A percentile compares a stretch with the other conserved stretches of the same genome.
phyloP scores from a whole-genome alignment of 2,797 vertebrate genomes.

The Coregonus suidteri region DNA sequence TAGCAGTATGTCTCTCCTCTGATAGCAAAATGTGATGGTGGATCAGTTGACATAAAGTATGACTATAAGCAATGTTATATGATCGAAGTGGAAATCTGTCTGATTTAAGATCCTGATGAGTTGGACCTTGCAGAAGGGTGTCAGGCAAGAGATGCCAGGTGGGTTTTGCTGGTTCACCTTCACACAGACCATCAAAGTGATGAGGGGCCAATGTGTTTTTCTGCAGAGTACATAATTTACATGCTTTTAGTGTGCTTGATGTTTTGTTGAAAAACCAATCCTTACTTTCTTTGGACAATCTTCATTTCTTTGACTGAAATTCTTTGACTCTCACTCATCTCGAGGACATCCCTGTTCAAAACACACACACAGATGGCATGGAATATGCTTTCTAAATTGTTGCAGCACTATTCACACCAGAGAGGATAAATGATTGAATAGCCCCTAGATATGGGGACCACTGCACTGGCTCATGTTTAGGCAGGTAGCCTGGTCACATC shows the following conservation, averaged over 20 bases:
- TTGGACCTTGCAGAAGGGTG: constrained; percentile 23
- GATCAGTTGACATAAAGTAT: constrained; percentile 41
- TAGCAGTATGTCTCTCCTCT: neutral
- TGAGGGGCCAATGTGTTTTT: neutral
- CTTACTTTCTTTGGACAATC: neutral
- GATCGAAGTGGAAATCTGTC: constrained; percentile 59
- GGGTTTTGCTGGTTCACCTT: constrained; percentile 46
- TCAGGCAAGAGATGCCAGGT: constrained; percentile 45
- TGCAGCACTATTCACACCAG: neutral
- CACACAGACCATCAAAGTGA: neutral
- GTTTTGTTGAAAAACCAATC: neutral
- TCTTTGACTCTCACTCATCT: too few species aligned
- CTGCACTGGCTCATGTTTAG: too few species aligned
- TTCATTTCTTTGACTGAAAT: neutral
- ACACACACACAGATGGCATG: too few species aligned
- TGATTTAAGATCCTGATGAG: constrained; percentile 57
- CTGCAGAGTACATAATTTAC: neutral
- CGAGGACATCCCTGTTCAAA: too few species aligned
- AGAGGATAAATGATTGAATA: neutral
- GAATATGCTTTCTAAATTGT: too few species aligned
- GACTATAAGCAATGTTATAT: constrained; percentile 34
- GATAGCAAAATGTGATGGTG: constrained; percentile 19
- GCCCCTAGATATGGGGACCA: neutral
- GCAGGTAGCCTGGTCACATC: too few species aligned
- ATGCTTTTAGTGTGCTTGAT: neutral